Conservation (phyloP, 2,797 vertebrate species). For the Scarus forsteni region DNA sequence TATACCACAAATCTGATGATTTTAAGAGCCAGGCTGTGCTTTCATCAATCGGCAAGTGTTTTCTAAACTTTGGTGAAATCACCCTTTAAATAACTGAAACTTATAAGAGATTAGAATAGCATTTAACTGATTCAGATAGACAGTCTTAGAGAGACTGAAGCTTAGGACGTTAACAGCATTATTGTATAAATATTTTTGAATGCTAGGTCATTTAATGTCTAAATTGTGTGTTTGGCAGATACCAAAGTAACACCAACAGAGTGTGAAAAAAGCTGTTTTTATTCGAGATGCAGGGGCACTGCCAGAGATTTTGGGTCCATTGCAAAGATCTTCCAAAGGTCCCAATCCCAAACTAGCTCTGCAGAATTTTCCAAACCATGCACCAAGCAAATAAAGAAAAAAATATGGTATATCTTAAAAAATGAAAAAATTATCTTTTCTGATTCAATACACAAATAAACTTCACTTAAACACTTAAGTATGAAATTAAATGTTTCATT, state of each 20-base stretch:
- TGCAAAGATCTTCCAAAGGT: constrained; percentile 7
- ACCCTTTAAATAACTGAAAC: neutral
- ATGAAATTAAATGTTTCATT: too few species aligned
- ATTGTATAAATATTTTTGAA: too few species aligned
- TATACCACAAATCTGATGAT: constrained; percentile 30
- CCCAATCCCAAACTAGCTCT: too few species aligned
- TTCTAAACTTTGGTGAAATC: neutral
- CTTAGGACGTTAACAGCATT: too few species aligned
- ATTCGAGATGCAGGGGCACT: neutral
- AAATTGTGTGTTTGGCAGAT: neutral
- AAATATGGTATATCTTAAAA: too few species aligned
- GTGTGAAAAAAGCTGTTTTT: constrained; percentile 34
- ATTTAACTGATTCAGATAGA: neutral
- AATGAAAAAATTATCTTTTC: too few species aligned
- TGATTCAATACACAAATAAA: too few species aligned
- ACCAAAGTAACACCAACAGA: constrained; percentile 54
- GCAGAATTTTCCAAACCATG: too few species aligned
- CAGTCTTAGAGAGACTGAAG: too few species aligned
- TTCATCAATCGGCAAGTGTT: neutral
- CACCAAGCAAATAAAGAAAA: too few species aligned
- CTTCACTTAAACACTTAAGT: too few species aligned
- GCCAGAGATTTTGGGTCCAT: constrained; percentile 1
- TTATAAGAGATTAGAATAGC: neutral
- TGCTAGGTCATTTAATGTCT: too few species aligned
- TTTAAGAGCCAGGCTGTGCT: constrained; percentile 12